Evolutionary conservation across 2,113 vertebrate species (phyloP).

Genomic region (Ornithorhynchus anatinus): DNA sequence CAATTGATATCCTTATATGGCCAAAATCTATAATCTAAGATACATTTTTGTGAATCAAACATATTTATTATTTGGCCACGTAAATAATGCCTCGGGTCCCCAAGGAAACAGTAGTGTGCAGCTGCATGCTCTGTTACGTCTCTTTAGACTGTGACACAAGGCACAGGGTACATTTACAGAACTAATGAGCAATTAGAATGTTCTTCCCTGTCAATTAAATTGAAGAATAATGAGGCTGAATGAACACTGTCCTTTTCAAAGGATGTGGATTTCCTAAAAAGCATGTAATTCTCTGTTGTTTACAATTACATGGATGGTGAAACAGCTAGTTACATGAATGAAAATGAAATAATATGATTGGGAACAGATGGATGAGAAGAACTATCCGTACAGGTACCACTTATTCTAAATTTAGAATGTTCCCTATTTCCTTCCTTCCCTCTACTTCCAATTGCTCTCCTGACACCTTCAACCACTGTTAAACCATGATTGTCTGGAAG

Average conservation of each 20-base stretch:
- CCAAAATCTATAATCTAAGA: too few species aligned
- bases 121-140: not conserved
- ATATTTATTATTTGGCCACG: not conserved
- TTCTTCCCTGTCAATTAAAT: constrained; percentile 49
- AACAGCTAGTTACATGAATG: constrained; percentile 14
- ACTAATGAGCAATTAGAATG: constrained; percentile 61
- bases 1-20: too few species aligned
- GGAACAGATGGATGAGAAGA: constrained; percentile 3
- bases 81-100: not conserved
- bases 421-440: not conserved
- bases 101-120: not conserved
- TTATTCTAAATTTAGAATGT: not conserved
- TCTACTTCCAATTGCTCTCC: not conserved
- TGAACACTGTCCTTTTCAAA: constrained; percentile 41
- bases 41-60: not conserved
- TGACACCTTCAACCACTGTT: not conserved
- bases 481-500: not conserved
- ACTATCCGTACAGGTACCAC: not conserved
- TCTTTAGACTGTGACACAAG: constrained; percentile 25
- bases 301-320: constrained; percentile 27
- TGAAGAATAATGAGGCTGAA: constrained; percentile 52
- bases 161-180: constrained; percentile 20
- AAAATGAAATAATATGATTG: not conserved
- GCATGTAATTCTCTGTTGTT: constrained; percentile 12
- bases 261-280: constrained; percentile 8